These are phyloP conservation scores for Pseudachorutes palmiensis DNA, from an alignment of 1,140 invertebrate species.

Conservation along the genomic window DNA sequence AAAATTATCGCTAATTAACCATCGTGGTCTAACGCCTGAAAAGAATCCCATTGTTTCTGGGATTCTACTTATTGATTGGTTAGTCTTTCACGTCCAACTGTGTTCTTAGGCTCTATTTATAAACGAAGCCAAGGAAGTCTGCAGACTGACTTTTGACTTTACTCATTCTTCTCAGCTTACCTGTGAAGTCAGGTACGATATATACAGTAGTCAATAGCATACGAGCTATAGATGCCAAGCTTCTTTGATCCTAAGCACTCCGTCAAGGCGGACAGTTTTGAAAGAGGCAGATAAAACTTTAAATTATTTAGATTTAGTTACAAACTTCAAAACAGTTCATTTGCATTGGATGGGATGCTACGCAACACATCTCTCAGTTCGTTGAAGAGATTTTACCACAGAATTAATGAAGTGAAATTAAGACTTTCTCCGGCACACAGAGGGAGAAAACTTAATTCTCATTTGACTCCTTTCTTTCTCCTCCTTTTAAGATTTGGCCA, in stretches of 20 bases:
- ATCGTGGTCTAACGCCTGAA: too few species aligned
- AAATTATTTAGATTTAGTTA: neutral
- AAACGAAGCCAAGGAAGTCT: too few species aligned
- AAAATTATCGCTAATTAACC: too few species aligned
- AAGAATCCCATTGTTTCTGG: too few species aligned
- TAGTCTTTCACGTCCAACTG: too few species aligned
- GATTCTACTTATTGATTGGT: too few species aligned
- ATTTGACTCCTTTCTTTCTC: neutral
- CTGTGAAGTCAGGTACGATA: too few species aligned
- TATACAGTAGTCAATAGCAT: too few species aligned
- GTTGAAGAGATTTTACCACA: neutral
- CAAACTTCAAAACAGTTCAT: neutral
- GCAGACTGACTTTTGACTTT: too few species aligned
- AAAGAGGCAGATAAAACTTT: neutral
- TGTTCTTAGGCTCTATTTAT: too few species aligned
- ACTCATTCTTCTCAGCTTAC: too few species aligned
- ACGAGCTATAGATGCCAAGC: too few species aligned
- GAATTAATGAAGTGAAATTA: slow-evolving; percentile 12
- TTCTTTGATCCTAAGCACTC: neutral
- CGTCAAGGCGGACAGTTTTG: neutral
- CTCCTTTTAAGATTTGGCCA: neutral
- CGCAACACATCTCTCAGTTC: neutral
- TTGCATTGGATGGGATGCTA: neutral
- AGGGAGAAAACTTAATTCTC: neutral
- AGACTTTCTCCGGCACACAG: neutral